phyloP scores from a whole-genome alignment of 2,888 invertebrate species.

The Theodoxus fluviatilis region DNA sequence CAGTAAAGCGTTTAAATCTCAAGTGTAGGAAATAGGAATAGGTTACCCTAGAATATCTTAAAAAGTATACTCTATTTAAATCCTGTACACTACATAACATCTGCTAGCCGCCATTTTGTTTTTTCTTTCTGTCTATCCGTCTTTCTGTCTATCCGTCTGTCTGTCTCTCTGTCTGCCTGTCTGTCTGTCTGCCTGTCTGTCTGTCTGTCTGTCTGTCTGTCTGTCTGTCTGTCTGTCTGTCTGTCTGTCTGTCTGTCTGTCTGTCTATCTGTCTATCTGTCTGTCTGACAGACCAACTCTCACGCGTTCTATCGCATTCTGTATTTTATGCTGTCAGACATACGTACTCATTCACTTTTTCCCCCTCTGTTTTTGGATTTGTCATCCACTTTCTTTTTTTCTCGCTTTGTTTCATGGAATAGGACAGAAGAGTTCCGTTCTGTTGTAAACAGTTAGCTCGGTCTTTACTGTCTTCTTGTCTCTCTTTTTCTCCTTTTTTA shows the following conservation, averaged over 20 bases:
- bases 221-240: neutral
- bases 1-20: too few relatives aligned
- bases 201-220: neutral
- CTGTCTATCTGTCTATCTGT: neutral
- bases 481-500: too few relatives aligned
- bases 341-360: neutral
- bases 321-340: neutral
- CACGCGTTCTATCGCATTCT: neutral
- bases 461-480: too few relatives aligned
- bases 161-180: constrained; percentile 3
- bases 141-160: constrained; percentile 5
- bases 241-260: neutral
- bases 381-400: constrained; percentile 1
- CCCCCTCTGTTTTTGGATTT: neutral
- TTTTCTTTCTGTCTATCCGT: neutral
- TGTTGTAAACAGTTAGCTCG: too few relatives aligned
- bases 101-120: neutral
- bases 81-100: too few relatives aligned
- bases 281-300: neutral
- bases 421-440: too few relatives aligned
- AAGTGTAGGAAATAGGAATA: too few relatives aligned
- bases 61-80: too few relatives aligned
- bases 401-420: neutral
- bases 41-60: too few relatives aligned
- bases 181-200: constrained; percentile 11